These are phyloP conservation scores for Propsilocerus akamusi DNA, from an alignment of 1,140 invertebrate genomes.

Conservation along the genomic window DNA sequence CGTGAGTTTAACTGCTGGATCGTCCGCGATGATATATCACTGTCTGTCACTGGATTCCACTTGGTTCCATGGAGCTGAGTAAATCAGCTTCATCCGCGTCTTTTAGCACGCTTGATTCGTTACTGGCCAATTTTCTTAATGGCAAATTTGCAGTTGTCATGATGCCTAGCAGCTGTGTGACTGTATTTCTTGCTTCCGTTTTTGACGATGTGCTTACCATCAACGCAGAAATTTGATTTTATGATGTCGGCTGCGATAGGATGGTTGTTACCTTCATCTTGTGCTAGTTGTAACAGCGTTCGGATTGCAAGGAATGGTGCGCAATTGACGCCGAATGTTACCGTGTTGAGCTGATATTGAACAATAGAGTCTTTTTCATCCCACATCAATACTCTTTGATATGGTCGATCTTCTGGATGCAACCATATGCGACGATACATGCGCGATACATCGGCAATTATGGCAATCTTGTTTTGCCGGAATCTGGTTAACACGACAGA, in stretches of 20 bases:
- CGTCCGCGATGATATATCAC: background rate
- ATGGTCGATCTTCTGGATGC: constrained; percentile 9
- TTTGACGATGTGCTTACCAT: no score
- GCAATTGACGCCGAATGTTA: constrained; percentile 15
- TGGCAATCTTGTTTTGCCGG: constrained; percentile 12
- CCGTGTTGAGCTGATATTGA: constrained; percentile 14
- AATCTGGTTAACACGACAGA: constrained; percentile 20
- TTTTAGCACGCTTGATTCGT: constrained; percentile 10
- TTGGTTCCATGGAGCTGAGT: background rate
- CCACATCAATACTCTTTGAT: constrained; percentile 25
- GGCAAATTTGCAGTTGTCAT: constrained; percentile 16
- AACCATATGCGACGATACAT: constrained; percentile 16
- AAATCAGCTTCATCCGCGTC: no score
- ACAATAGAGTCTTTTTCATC: constrained; percentile 10
- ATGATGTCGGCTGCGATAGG: constrained; percentile 12
- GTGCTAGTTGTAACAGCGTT: constrained; percentile 16
- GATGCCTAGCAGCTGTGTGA: constrained; percentile 9
- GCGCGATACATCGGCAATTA: constrained; percentile 16
- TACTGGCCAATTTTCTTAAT: constrained; percentile 22
- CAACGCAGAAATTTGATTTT: constrained; percentile 19
- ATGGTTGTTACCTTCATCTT: constrained; percentile 13
- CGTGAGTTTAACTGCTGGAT: constrained; percentile 8
- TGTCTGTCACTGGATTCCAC: background rate
- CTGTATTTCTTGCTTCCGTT: no score
- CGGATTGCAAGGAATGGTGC: constrained; percentile 14